These are phyloP conservation scores for Lasioglossum marginatum DNA, from an alignment of 2,888 invertebrate species.

Conservation along the genomic window DNA sequence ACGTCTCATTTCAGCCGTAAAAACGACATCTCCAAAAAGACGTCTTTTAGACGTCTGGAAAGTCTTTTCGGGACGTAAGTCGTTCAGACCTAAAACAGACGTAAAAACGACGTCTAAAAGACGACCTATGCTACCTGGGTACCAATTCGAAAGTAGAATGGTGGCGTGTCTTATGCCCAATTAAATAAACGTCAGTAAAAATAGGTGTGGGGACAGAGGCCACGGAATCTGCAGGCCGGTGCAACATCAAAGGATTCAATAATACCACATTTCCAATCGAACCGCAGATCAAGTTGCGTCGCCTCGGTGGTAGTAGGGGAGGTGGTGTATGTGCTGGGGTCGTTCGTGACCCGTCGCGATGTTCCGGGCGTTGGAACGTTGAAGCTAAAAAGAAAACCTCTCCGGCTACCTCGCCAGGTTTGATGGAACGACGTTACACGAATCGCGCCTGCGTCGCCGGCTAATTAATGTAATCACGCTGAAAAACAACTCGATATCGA, in stretches of 20 bases:
- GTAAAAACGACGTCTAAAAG: no score
- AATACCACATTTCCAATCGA: background rate
- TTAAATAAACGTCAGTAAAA: background rate
- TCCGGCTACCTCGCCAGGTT: background rate
- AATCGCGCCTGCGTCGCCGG: slow-evolving; percentile 63
- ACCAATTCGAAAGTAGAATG: background rate
- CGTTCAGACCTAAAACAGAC: no score
- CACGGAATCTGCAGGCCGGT: no score
- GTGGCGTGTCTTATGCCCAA: background rate
- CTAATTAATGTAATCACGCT: slow-evolving; percentile 71
- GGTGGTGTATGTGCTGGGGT: background rate
- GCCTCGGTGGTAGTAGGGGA: no score
- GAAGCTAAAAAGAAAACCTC: slow-evolving; percentile 47
- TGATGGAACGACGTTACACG: slow-evolving; percentile 60
- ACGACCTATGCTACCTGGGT: no score
- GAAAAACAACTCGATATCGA: slow-evolving; percentile 72
- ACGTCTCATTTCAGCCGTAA: no score
- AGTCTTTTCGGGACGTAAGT: no score
- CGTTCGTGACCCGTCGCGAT: no score
- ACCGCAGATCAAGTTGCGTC: slow-evolving; percentile 3
- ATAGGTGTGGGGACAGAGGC: no score
- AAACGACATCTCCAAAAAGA: no score
- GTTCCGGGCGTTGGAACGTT: slow-evolving; percentile 5
- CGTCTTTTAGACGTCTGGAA: no score
- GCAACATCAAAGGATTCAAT: slow-evolving; percentile 16